Conservation (phyloP, 2,797 vertebrate species). For the Eulemur coronatus region DNA sequence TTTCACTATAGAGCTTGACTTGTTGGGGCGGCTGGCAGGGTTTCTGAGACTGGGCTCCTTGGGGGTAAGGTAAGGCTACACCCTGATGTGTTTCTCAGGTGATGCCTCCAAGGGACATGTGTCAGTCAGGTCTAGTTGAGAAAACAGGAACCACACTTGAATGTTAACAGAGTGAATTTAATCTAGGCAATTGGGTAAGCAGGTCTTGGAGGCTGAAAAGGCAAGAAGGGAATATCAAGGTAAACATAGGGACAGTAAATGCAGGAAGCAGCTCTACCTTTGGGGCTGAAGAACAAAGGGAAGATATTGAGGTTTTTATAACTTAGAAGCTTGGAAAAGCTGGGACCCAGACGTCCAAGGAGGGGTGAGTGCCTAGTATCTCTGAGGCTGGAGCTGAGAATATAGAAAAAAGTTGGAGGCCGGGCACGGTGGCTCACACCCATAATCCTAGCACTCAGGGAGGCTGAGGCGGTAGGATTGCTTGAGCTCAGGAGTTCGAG, state of each 20-base stretch:
- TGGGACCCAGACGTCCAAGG: not conserved
- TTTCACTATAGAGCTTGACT: not conserved
- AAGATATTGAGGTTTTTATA: not conserved
- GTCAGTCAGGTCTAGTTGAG: not conserved
- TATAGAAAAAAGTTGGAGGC: not conserved
- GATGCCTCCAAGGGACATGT: not conserved
- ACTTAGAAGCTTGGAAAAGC: not conserved
- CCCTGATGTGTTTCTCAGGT: not conserved
- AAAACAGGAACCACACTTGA: not conserved
- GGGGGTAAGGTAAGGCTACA: not conserved
- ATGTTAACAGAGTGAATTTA: constrained; percentile 32
- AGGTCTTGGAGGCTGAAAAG: not conserved
- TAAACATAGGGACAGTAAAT: not conserved
- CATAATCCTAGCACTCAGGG: too few relatives aligned
- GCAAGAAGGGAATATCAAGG: constrained; percentile 49
- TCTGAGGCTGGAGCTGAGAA: not conserved
- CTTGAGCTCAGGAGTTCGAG: too few relatives aligned
- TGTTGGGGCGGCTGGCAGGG: not conserved
- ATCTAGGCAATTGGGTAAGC: not conserved
- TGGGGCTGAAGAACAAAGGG: not conserved
- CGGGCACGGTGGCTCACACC: accelerated
- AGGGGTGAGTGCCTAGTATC: not conserved
- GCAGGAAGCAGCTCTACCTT: not conserved
- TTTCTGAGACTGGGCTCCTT: not conserved
- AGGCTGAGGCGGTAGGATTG: too few relatives aligned